Evolutionary conservation across 2,888 invertebrate species (phyloP).

Genomic region (Limnephilus marmoratus): DNA sequence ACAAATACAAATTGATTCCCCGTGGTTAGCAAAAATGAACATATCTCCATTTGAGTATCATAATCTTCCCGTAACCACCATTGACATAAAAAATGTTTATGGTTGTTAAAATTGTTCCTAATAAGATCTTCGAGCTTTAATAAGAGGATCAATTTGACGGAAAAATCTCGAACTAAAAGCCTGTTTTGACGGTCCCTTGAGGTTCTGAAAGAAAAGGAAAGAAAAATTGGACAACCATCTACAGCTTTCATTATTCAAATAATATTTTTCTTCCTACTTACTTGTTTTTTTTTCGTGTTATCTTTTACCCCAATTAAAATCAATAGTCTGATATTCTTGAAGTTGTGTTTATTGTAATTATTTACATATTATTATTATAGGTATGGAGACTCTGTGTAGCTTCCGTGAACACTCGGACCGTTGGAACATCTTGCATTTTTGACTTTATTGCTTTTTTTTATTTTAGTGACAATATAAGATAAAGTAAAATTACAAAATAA

Average conservation of each 20-base stretch:
- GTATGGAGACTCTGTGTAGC: too few relatives aligned
- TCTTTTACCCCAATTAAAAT: background rate
- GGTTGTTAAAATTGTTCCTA: background rate
- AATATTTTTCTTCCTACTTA: background rate
- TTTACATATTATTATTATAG: too few relatives aligned
- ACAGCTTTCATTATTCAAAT: background rate
- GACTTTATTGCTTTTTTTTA: too few relatives aligned
- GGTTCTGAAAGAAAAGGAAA: background rate
- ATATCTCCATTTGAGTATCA: background rate
- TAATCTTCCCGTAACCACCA: background rate
- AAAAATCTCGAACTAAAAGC: background rate
- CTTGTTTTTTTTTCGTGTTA: background rate
- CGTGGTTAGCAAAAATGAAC: too few relatives aligned
- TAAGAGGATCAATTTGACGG: background rate
- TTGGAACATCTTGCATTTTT: too few relatives aligned
- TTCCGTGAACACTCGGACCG: too few relatives aligned
- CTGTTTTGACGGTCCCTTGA: background rate
- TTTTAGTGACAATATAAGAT: too few relatives aligned
- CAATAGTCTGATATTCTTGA: background rate
- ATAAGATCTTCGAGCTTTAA: background rate
- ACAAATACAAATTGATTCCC: background rate
- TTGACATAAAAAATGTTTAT: background rate
- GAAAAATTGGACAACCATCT: background rate
- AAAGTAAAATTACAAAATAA: too few relatives aligned
- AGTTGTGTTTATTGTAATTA: too few relatives aligned